These are phyloP conservation scores for Norana najaformis DNA, from an alignment of 2,888 invertebrate genomes.

Conservation along the genomic window DNA sequence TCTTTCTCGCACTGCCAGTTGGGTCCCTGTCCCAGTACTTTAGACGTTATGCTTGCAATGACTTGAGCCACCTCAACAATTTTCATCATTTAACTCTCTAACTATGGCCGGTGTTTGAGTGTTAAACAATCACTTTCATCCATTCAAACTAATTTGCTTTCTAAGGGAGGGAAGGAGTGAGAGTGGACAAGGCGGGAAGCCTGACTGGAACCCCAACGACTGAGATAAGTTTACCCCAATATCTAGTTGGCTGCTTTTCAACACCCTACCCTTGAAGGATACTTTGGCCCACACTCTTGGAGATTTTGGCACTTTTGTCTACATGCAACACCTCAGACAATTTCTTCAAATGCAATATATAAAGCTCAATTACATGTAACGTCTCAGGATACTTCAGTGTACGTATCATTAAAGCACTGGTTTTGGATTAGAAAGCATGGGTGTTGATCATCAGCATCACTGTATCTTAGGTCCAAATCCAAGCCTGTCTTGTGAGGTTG, in stretches of 20 bases:
- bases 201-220: not conserved
- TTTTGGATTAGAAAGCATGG: not conserved
- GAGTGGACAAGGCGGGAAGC: not conserved
- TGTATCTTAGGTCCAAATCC: not conserved
- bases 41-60: not conserved
- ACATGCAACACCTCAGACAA: not conserved
- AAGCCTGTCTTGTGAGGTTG: not conserved
- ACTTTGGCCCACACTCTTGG: not conserved
- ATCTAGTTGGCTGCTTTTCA: not conserved
- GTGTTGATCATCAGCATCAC: not conserved
- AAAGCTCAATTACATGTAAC: not conserved
- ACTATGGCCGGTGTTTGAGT: not conserved
- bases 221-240: not conserved
- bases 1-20: not conserved
- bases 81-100: not conserved
- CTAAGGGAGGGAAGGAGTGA: not conserved
- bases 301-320: not conserved
- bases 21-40: not conserved
- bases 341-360: not conserved
- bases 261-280: not conserved
- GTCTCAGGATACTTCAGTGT: not conserved
- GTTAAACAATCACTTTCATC: not conserved
- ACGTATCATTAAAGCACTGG: not conserved
- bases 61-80: not conserved
- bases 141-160: no score